Base-by-base conservation (phyloP, 2,888 invertebrate species). In the Drosophila quinaria region DNA sequence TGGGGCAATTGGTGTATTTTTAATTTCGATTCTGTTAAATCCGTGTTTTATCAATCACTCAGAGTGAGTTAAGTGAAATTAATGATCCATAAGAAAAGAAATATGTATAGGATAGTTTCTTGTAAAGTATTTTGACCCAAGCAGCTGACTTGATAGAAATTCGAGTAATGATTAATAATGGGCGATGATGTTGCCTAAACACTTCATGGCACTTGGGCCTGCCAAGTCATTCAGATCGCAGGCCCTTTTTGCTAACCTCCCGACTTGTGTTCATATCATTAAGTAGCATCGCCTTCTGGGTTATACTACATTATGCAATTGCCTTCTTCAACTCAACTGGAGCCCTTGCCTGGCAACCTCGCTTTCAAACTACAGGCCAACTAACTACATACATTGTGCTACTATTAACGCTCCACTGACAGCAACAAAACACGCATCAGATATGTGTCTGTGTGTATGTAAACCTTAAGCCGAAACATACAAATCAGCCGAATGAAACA, bases 401-500 rank as follows among this genome's bases (percentile, higher is more conserved):
- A 67, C 84, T 89, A 89, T 84, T 84, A 84, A 84, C 84, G 84
- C 84, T 84, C 89, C 89, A 84, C 84, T 89, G 84, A 80, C 81
- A 84, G 83, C 80, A 68, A 52, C 77, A 70, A 82, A 78, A 75
- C 89, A 88, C 85, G 87, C 89, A 73, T 63, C 60, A 47, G 54
- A 25, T 41, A 41, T 39, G 39, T 33, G 13, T 50, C 10, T 51
- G 6, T 1, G n/a, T 41, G 13, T 35, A 49, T 58, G 61, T 50
- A 49, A 66, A 52, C 44, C 66, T 55, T 61, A 66, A 66, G 42
- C 74, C 61, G 71, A 78, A 64, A 86, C 69, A 66, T 66, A 82
- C 87, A 89, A 87, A 89, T 84, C 89, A 84, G 66, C 87, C 81
- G 84, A 87, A 84, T 84, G 89, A 89, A 84, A 84, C 89, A 89